A percentile compares a stretch with the other conserved stretches of the same genome.
phyloP scores from a whole-genome alignment of 2,888 invertebrate genomes.

The Acleris holmiana region DNA sequence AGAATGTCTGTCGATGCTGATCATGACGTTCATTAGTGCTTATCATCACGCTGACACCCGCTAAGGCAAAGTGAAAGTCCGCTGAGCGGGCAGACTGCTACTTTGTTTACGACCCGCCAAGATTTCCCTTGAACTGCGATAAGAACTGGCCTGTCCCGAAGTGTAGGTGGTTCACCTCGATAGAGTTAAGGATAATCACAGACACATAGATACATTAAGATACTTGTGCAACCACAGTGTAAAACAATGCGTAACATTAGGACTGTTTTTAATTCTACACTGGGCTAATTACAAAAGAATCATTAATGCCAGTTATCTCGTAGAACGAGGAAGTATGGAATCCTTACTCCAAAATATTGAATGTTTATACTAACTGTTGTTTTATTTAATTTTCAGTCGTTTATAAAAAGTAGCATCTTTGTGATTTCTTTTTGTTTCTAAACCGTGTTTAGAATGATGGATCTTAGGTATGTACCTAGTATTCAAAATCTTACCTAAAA shows the following conservation, averaged over 20 bases:
- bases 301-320: too few relatives aligned
- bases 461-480: too few relatives aligned
- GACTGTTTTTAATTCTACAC: background rate
- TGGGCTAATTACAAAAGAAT: background rate
- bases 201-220: conserved; percentile 14
- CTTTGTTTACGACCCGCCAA: conserved; percentile 51
- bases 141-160: conserved; percentile 43
- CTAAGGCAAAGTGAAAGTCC: conserved; percentile 50
- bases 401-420: too few relatives aligned
- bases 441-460: too few relatives aligned
- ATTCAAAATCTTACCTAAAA: too few relatives aligned
- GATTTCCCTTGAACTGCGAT: conserved; percentile 60
- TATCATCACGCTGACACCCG: conserved; percentile 31
- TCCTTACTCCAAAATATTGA: too few relatives aligned
- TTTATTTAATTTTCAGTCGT: too few relatives aligned
- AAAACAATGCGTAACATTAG: background rate
- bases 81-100: conserved; percentile 48
- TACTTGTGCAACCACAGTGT: too few relatives aligned
- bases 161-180: conserved; percentile 23
- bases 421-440: too few relatives aligned
- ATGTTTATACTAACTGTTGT: too few relatives aligned
- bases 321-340: too few relatives aligned
- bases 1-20: background rate
- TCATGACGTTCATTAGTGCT: conserved; percentile 34
- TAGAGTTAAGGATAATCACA: conserved; percentile 15